Evolutionary conservation across 2,113 vertebrate species (phyloP), one percentile per base, ranked within the genome.

Genomic region (Cryptomyrus ogoouensis): DNA sequence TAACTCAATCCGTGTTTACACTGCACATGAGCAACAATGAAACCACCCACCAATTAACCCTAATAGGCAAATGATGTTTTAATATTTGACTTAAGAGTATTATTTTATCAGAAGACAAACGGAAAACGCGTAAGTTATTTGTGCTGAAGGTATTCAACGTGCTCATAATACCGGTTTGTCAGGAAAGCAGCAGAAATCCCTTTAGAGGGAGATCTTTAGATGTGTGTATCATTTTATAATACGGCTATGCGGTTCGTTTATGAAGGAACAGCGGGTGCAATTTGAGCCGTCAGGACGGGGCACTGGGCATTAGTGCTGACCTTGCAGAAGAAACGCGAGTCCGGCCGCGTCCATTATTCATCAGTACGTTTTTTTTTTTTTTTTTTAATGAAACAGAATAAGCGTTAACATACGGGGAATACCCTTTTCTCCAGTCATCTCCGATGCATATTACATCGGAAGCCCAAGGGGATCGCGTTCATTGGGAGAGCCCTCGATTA

Each of bases 271-370:
- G 13, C 74, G 74, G 74, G 10, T 70, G 62, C 74, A 39, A 80
- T 39, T 0, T 42, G 74, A 42, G 74, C 74, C 9, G 62, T 13
- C 62, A 31, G 56, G 24, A 62, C 56, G 50, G 85, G 90, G 91
- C 92, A 91, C 12, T 80, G 74, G 31, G 74, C 86, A 92, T 92
- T 88, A 90, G 90, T 89, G 56, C 90, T 94, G 93, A 93, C 93
- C 93, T 94, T 94, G 93, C 91, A 92, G 88, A 42, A 87, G 83
- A 90, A 91, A 84, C 47, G 74, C 74, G 74, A 77, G 31, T 77
- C 70, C 4, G 31, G 70, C 31, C 31, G 27, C 70, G 3, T 77
- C 70, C 70, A 39, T 77, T 77, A 77, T 77, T 77, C 15, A 77
- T 77, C 70, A 77, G 31, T 39, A 13, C 15, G 31, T 31, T 27